phyloP scores from a whole-genome alignment of 2,797 vertebrate genomes.

The Molossus molossus region DNA sequence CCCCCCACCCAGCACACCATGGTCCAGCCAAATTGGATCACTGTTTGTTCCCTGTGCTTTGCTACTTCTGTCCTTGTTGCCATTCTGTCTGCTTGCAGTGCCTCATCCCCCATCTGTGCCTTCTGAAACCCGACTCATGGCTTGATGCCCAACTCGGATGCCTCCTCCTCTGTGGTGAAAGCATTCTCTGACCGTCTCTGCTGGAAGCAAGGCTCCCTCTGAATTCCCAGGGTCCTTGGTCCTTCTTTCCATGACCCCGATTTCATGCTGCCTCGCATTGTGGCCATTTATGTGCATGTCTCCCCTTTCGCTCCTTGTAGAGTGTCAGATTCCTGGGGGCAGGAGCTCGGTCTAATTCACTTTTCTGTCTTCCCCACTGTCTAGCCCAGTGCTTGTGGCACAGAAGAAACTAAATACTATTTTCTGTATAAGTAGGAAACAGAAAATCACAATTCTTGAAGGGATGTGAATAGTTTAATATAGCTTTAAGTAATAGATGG shows the following conservation, averaged over 20 bases:
- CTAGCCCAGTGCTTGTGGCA: conserved; percentile 7
- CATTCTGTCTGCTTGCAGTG: background rate
- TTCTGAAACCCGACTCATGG: conserved; percentile 70
- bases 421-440: conserved; percentile 56
- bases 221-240: conserved; percentile 8
- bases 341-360: background rate
- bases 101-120: conserved; percentile 22
- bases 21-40: conserved; percentile 39
- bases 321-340: conserved; percentile 29
- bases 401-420: conserved; percentile 26
- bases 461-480: conserved; percentile 54
- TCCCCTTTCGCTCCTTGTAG: background rate
- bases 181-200: background rate
- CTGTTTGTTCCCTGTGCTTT: conserved; percentile 22
- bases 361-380: background rate
- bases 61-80: conserved; percentile 65
- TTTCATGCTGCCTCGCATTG: background rate
- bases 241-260: background rate
- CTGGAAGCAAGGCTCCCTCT: background rate
- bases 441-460: conserved; percentile 65
- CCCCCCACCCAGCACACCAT: background rate
- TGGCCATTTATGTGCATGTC: background rate
- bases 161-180: background rate
- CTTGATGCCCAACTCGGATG: conserved; percentile 44
- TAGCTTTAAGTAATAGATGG: conserved; percentile 27